phyloP scores from a whole-genome alignment of 2,113 vertebrate genomes.

The Esox niger region DNA sequence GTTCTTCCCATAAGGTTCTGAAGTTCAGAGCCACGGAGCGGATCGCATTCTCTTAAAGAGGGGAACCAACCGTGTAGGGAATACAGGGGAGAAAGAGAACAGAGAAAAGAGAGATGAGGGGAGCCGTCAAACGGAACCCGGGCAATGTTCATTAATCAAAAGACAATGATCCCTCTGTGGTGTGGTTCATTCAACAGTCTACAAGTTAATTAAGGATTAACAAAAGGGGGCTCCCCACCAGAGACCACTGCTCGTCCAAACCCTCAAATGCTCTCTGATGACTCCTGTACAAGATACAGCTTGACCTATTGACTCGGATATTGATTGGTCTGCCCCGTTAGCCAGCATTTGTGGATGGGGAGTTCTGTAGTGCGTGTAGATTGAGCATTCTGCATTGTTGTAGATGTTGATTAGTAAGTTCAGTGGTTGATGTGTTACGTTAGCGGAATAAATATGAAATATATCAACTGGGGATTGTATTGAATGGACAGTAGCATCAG shows the following conservation, averaged over 20 bases:
- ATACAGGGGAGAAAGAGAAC: not conserved
- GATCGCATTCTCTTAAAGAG: slow-evolving; percentile 39
- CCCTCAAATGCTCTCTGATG: no score
- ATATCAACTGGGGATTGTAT: no score
- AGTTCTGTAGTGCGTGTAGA: no score
- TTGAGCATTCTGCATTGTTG: no score
- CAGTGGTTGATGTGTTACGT: no score
- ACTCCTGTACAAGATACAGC: no score
- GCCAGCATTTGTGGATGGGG: no score
- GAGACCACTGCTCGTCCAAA: no score
- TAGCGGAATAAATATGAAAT: no score
- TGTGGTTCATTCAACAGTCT: slow-evolving; percentile 37
- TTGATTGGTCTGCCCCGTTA: no score
- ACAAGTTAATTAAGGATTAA: slow-evolving; percentile 41
- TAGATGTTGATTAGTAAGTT: no score
- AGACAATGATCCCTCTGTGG: slow-evolving; percentile 56
- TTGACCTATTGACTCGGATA: no score
- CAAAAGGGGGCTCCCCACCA: slow-evolving; percentile 21
- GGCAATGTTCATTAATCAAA: slow-evolving; percentile 62
- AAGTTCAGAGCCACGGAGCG: slow-evolving; percentile 41
- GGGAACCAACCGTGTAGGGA: not conserved
- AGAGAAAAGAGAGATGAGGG: slow-evolving; percentile 32
- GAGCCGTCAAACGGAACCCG: slow-evolving; percentile 52
- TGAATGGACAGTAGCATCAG: not conserved
- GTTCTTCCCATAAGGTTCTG: slow-evolving; percentile 58